Conservation (phyloP, 2,888 invertebrate species). For the Nomada fabriciana region DNA sequence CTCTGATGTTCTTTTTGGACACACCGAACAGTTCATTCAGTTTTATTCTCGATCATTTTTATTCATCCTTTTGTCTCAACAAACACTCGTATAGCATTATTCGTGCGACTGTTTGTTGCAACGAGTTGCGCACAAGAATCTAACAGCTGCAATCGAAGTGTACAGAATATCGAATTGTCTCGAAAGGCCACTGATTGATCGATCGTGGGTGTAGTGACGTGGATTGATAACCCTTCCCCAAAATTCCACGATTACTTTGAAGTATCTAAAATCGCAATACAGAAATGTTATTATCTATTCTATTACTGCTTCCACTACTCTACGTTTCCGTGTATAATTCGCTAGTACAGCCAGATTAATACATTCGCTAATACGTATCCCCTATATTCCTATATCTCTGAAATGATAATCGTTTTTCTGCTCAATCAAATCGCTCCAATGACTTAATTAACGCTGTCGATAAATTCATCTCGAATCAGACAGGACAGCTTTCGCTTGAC, state of each 20-base stretch:
- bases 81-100: neutral
- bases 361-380: neutral
- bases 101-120: neutral
- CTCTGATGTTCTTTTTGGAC: neutral
- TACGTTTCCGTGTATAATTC: neutral
- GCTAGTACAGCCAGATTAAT: no score
- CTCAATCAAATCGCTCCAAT: neutral
- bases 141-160: conserved; percentile 6
- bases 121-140: neutral
- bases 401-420: neutral
- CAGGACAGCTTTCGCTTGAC: conserved; percentile 26
- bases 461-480: conserved; percentile 24
- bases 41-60: neutral
- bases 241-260: neutral
- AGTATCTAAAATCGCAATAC: no score
- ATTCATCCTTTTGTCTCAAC: no score
- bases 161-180: conserved; percentile 11
- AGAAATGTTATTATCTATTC: no score
- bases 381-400: neutral
- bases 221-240: neutral
- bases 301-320: no score
- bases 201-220: neutral
- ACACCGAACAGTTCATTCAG: neutral
- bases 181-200: conserved; percentile 22
- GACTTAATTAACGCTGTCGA: conserved; percentile 38